These are phyloP conservation scores for Sandelia bainsii DNA, from an alignment of 2,797 vertebrate genomes.

Conservation along the genomic window DNA sequence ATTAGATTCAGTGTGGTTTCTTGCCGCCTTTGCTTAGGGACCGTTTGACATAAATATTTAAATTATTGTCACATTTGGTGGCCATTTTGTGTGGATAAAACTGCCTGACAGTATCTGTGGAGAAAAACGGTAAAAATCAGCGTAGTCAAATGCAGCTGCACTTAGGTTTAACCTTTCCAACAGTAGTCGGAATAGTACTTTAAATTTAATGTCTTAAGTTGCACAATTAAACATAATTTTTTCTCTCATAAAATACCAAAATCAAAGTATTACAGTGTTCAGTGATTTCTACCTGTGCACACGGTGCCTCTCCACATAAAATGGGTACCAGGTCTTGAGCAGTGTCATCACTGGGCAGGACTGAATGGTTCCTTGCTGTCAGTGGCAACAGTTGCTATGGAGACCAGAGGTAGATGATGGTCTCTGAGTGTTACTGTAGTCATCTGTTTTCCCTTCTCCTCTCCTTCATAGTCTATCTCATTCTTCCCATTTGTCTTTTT, in stretches of 20 bases:
- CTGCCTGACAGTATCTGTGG: too few relatives aligned
- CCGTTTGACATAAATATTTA: not conserved
- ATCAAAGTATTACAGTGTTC: not conserved
- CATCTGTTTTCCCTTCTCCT: slow-evolving; percentile 21
- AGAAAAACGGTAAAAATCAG: not conserved
- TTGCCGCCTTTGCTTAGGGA: not conserved
- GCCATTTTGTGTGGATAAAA: slow-evolving; percentile 8
- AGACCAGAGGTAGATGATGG: slow-evolving; percentile 67
- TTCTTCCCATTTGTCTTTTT: slow-evolving; percentile 9
- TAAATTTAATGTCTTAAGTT: not conserved
- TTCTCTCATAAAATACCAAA: slow-evolving; percentile 3
- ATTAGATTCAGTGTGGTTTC: too few relatives aligned
- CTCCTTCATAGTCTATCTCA: slow-evolving; percentile 1
- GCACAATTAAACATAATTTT: not conserved
- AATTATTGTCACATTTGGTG: not conserved
- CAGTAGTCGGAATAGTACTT: not conserved
- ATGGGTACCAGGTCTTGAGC: slow-evolving; percentile 30
- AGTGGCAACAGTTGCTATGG: slow-evolving; percentile 69
- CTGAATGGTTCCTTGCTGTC: slow-evolving; percentile 58
- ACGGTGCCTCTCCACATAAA: slow-evolving; percentile 32
- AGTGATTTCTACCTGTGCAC: slow-evolving; percentile 29
- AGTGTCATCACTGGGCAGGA: slow-evolving; percentile 53
- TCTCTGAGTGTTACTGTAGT: slow-evolving; percentile 58
- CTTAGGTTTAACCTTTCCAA: not conserved
- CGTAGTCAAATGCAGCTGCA: not conserved